phyloP scores from a whole-genome alignment of 2,888 invertebrate species.

The Noctua comes region DNA sequence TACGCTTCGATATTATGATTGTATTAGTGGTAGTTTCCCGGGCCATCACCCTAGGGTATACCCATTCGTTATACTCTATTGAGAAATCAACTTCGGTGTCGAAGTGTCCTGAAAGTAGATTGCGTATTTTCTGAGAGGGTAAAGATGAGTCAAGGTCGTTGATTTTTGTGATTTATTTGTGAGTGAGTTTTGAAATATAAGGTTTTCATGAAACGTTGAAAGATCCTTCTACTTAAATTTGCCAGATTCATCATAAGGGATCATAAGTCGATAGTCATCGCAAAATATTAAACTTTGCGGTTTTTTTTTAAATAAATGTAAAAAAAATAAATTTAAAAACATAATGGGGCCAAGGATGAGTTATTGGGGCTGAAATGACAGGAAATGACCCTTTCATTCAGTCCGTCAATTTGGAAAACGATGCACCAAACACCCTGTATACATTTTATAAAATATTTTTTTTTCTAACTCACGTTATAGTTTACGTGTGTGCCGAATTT shows the following conservation, averaged over 20 bases:
- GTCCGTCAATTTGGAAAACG: too few species aligned
- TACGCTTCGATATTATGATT: constrained; percentile 47
- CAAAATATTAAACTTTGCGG: too few species aligned
- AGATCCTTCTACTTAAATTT: background rate
- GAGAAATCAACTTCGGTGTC: constrained; percentile 45
- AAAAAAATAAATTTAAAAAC: too few species aligned
- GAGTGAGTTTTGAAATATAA: background rate
- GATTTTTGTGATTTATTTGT: constrained; percentile 12
- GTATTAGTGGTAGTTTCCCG: constrained; percentile 54
- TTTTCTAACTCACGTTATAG: background rate
- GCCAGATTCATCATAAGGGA: too few species aligned
- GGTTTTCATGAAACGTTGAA: background rate
- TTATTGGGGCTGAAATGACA: too few species aligned
- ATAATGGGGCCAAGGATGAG: too few species aligned
- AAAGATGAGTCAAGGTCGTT: background rate
- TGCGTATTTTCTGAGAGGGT: constrained; percentile 25
- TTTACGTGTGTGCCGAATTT: background rate
- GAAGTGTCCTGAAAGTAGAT: constrained; percentile 36
- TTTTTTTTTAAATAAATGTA: too few species aligned
- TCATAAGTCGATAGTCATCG: too few species aligned
- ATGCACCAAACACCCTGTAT: too few species aligned
- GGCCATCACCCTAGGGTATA: constrained; percentile 28
- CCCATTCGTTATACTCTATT: constrained; percentile 47
- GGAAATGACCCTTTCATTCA: too few species aligned
- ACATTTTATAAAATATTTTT: too few species aligned